phyloP scores from a whole-genome alignment of 2,888 invertebrate species.

The Heliconius ismenius region DNA sequence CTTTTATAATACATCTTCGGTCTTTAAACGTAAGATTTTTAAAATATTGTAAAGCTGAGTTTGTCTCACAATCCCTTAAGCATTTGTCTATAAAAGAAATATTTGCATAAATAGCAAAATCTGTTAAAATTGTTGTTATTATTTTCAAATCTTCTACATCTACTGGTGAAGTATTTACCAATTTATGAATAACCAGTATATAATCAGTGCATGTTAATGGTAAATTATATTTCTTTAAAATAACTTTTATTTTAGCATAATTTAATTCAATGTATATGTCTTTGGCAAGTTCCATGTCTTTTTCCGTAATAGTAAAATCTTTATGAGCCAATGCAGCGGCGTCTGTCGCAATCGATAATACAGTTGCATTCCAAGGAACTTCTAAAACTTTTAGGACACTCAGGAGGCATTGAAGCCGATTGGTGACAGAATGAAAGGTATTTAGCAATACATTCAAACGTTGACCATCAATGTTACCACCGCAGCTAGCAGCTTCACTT shows the following conservation, averaged over 20 bases:
- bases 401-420: slow-evolving; percentile 69
- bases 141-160: slow-evolving; percentile 68
- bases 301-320: slow-evolving; percentile 68
- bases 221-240: slow-evolving; percentile 76
- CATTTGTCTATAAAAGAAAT: slow-evolving; percentile 69
- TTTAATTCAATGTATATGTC: slow-evolving; percentile 73
- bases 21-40: slow-evolving; percentile 56
- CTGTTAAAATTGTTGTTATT: slow-evolving; percentile 62
- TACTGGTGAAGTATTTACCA: slow-evolving; percentile 58
- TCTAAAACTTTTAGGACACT: slow-evolving; percentile 72
- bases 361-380: slow-evolving; percentile 70
- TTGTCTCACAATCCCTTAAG: slow-evolving; percentile 67
- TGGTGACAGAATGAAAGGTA: slow-evolving; percentile 63
- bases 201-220: slow-evolving; percentile 70
- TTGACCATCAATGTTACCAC: slow-evolving; percentile 68
- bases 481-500: slow-evolving; percentile 69
- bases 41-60: slow-evolving; percentile 66
- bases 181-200: slow-evolving; percentile 67
- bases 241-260: slow-evolving; percentile 72
- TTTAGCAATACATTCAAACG: slow-evolving; percentile 67
- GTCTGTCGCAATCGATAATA: slow-evolving; percentile 62
- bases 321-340: slow-evolving; percentile 63
- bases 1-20: slow-evolving; percentile 61
- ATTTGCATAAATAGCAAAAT: slow-evolving; percentile 62
- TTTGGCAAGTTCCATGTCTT: slow-evolving; percentile 62